Evolutionary conservation across 1,140 invertebrate species (phyloP).

Genomic region (Drosophila nikananu): DNA sequence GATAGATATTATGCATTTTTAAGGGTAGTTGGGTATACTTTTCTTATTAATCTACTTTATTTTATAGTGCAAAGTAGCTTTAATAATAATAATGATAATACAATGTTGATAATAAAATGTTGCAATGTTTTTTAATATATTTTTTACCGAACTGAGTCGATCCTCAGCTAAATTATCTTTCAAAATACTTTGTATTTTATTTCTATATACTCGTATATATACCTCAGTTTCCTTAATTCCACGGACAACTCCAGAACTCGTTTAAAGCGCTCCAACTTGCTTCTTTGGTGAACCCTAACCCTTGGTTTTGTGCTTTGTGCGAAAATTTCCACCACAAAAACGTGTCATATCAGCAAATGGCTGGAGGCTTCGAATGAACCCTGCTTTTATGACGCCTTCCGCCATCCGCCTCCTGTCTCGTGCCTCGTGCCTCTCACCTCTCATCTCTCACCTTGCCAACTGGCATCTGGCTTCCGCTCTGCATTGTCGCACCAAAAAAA

Average conservation of each 20-base stretch:
- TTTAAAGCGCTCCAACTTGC: conserved; percentile 5
- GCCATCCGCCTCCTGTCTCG: neutral
- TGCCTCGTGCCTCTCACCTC: neutral
- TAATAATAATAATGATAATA: no score
- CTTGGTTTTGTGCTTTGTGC: conserved; percentile 13
- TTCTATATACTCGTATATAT: neutral
- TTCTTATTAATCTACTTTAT: neutral
- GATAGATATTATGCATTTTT: neutral
- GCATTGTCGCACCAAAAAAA: conserved; percentile 17
- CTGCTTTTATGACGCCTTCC: conserved; percentile 18
- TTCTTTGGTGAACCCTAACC: conserved; percentile 16
- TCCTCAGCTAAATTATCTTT: neutral
- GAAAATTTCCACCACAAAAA: conserved; percentile 18
- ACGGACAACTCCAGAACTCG: no score
- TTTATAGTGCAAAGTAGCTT: neutral
- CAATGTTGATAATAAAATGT: neutral
- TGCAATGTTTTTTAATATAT: neutral
- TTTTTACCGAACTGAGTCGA: neutral
- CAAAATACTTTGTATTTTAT: neutral
- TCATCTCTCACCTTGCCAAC: conserved; percentile 8
- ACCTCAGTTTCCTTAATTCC: neutral
- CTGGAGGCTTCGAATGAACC: conserved; percentile 11
- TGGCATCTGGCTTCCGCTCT: conserved; percentile 14
- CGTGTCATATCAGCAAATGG: conserved; percentile 23
- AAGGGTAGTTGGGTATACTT: neutral